Conservation (phyloP, 2,113 vertebrate genomes). For the Actinemys pallida region DNA sequence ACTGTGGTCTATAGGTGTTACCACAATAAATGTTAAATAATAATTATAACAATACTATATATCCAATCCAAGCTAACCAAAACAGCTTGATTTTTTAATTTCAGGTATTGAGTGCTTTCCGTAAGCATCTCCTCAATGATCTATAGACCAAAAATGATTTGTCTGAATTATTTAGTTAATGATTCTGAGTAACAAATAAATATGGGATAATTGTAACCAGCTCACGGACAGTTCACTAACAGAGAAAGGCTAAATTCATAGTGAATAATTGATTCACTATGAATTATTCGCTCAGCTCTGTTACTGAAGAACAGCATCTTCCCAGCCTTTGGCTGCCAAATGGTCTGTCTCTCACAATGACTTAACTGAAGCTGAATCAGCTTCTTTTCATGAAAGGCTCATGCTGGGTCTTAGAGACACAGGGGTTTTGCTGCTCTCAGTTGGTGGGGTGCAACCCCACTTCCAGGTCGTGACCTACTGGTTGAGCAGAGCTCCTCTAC, state of each 20-base stretch:
- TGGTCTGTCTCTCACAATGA: not conserved
- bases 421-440: not conserved
- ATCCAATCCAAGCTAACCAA: accelerated
- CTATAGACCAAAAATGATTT: not conserved
- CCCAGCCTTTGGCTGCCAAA: slow-evolving; percentile 38
- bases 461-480: not conserved
- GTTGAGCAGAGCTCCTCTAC: not conserved
- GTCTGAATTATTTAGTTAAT: slow-evolving; percentile 51
- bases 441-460: not conserved
- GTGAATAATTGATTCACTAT: slow-evolving; percentile 50
- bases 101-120: slow-evolving; percentile 15
- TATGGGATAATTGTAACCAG: slow-evolving; percentile 12
- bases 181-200: not conserved
- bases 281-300: slow-evolving; percentile 30
- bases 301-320: slow-evolving; percentile 21
- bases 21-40: not conserved
- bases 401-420: not conserved
- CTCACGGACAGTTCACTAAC: not conserved
- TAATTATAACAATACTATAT: accelerated
- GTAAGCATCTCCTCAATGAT: not conserved
- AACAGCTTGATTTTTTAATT: not conserved
- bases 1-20: not conserved
- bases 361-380: slow-evolving; percentile 35
- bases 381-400: not conserved
- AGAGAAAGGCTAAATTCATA: not conserved